Base-by-base conservation (phyloP, 2,113 vertebrate genomes). In the Sinocyclocheilus anshuiensis region DNA sequence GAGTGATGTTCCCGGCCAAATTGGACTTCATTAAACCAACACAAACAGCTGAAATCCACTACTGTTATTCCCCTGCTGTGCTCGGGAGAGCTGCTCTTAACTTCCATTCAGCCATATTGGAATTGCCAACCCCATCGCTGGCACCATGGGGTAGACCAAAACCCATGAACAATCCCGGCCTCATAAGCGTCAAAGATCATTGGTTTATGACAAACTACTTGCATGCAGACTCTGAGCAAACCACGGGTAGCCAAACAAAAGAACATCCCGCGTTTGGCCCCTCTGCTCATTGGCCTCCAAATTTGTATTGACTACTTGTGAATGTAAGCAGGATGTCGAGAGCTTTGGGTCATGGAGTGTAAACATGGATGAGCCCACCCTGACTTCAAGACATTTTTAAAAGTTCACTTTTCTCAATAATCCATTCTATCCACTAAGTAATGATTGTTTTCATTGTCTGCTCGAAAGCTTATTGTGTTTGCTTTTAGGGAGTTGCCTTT, bases 181-280 rank as follows among this genome's bases (percentile, higher is more conserved):
- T 29, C 74, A 45, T 79, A 81, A 84, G 65, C 72, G 33, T 88
- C 81, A 88, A 79, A 77, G 77, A 86, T 84, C 65, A 77, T 85
- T 80, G 87, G 78, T 74, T 88, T 87, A 80, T 87, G 65, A 85
- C 85, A 85, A 86, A 83, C 61, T 55, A 65, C 85, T 86, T 86
- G 75, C 74, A 81, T 75, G 79, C 57, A 7, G 80, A 39, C 86
- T 42, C 78, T 72, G 33, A 82, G 26, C 45, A 57, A 85, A 63
- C 67, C 33, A 71, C 26, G 77, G 77, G 77, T 77, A 72, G 53
- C 77, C 63, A 87, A 82, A 83, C 79, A 83, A 83, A 76, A 39
- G 77, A 89, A 85, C 74, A 77, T 63, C 33, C 36, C 20, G 45
- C 9, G 24, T 86, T 88, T 81, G n/a, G 77, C 24, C 67, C 22